Conservation (phyloP, 2,888 invertebrate species). For the Nipponacmea schrenckii region DNA sequence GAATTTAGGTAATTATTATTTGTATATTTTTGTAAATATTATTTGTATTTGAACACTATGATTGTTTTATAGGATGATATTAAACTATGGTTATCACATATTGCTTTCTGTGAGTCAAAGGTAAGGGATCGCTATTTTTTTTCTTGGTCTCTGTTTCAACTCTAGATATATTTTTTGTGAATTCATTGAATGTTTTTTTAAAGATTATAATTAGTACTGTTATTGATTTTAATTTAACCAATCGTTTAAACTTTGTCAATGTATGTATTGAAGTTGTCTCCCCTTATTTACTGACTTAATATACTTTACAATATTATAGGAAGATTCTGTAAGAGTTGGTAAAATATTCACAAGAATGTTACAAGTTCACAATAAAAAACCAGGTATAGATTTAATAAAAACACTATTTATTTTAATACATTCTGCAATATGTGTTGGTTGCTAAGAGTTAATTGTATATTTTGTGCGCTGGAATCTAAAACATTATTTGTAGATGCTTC, state of each 20-base stretch:
- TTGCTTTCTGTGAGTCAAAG: slow-evolving; percentile 81
- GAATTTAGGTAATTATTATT: too few relatives aligned
- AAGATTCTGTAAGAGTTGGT: slow-evolving; percentile 54
- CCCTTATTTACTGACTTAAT: background rate
- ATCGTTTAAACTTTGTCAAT: too few relatives aligned
- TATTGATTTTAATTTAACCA: too few relatives aligned
- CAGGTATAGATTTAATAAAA: slow-evolving; percentile 39
- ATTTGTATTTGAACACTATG: background rate
- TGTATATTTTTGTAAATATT: background rate
- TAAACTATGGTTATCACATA: slow-evolving; percentile 81
- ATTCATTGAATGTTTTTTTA: too few relatives aligned
- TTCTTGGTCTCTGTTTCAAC: too few relatives aligned
- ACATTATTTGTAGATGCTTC: too few relatives aligned
- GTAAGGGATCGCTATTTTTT: too few relatives aligned
- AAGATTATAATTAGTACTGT: too few relatives aligned
- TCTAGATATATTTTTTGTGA: too few relatives aligned
- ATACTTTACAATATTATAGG: slow-evolving; percentile 40
- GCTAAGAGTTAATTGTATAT: background rate
- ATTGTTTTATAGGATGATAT: slow-evolving; percentile 76
- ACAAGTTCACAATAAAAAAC: slow-evolving; percentile 59
- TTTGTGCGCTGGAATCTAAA: too few relatives aligned
- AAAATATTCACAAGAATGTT: slow-evolving; percentile 61
- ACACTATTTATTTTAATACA: background rate
- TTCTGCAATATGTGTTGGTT: background rate
- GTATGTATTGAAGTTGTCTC: background rate